Evolutionary conservation across 2,888 invertebrate species (phyloP).

Genomic region (Cynaeus angustus): DNA sequence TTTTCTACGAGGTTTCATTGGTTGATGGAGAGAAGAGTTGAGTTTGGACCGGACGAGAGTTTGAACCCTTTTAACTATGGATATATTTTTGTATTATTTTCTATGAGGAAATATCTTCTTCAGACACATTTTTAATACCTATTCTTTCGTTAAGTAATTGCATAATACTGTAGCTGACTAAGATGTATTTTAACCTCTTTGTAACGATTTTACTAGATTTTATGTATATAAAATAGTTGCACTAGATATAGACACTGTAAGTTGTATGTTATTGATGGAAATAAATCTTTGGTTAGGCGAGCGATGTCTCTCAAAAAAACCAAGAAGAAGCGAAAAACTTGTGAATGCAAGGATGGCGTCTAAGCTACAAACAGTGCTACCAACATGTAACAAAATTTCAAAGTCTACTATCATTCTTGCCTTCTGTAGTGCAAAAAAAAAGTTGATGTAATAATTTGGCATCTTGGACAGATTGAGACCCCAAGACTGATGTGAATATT

Average conservation of each 20-base stretch:
- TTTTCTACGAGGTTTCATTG: conserved; percentile 12
- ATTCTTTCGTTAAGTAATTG: conserved; percentile 37
- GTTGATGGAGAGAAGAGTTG: conserved; percentile 6
- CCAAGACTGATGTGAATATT: too few relatives aligned
- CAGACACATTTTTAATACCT: conserved; percentile 38
- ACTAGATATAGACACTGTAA: conserved; percentile 48
- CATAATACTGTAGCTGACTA: conserved; percentile 44
- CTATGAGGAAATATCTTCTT: conserved; percentile 30
- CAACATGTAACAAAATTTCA: too few relatives aligned
- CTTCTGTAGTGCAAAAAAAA: too few relatives aligned
- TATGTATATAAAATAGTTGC: conserved; percentile 48
- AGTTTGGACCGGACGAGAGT: conserved; percentile 3
- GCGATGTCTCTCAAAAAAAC: too few relatives aligned
- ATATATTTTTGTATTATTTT: conserved; percentile 52
- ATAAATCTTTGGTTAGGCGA: conserved; percentile 61
- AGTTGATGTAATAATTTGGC: too few relatives aligned
- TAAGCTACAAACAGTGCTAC: too few relatives aligned
- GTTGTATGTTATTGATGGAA: conserved; percentile 61
- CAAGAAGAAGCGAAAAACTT: too few relatives aligned
- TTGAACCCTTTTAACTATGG: conserved; percentile 21
- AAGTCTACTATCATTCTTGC: too few relatives aligned
- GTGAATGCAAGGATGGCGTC: too few relatives aligned
- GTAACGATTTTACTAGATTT: conserved; percentile 50
- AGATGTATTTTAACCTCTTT: conserved; percentile 51
- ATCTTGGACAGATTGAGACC: too few relatives aligned